These are phyloP conservation scores for Elanus axillaris DNA, from an alignment of 2,113 vertebrate genomes.

Conservation along the genomic window DNA sequence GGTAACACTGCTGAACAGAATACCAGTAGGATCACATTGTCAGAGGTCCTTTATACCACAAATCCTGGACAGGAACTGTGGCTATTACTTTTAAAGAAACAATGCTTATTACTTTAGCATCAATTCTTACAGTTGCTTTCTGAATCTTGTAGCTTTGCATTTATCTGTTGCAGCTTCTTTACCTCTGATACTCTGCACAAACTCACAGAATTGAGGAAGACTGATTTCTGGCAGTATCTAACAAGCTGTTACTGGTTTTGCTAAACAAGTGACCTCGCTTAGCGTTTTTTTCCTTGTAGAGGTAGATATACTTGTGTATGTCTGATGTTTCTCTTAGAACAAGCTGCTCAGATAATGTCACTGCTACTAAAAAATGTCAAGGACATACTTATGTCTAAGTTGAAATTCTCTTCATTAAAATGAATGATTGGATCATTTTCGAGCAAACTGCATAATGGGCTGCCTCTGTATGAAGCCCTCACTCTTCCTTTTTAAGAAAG, in stretches of 20 bases:
- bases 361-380: constrained; percentile 23
- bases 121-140: background rate
- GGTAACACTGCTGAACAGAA: background rate
- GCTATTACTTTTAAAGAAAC: background rate
- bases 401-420: constrained; percentile 29
- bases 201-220: background rate
- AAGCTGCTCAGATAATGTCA: constrained; percentile 12
- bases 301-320: background rate
- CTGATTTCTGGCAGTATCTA: background rate
- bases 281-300: background rate
- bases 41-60: background rate
- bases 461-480: background rate
- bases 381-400: background rate
- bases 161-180: background rate
- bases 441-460: background rate
- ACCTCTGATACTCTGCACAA: background rate
- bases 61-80: background rate
- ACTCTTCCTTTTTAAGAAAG: background rate
- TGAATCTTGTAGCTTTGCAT: background rate
- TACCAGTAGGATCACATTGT: background rate
- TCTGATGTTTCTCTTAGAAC: background rate
- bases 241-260: background rate
- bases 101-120: background rate
- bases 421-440: background rate
- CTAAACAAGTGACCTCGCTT: background rate